Evolutionary conservation across 2,797 vertebrate genomes (phyloP).

Genomic region (Anolis apletophallus): DNA sequence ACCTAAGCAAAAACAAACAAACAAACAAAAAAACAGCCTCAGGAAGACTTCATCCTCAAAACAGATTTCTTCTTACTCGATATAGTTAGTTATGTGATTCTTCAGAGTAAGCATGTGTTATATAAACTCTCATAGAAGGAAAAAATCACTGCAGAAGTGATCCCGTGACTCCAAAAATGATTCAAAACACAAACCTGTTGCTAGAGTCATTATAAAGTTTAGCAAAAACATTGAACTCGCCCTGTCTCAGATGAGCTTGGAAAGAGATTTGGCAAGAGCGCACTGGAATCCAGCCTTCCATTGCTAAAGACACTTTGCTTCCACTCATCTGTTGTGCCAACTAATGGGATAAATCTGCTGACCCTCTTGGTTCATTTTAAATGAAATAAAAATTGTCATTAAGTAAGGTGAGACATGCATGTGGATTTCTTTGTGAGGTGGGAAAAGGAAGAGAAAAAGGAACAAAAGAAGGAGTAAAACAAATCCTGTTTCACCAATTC

Average conservation of each 20-base stretch:
- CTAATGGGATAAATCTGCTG: background rate
- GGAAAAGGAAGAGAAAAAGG: too few relatives aligned
- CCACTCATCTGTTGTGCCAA: background rate
- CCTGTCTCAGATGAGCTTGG: slow-evolving; percentile 16
- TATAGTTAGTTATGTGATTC: background rate
- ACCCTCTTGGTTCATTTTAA: background rate
- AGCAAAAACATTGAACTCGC: slow-evolving; percentile 14
- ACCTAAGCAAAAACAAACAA: slow-evolving; percentile 12
- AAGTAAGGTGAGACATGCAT: background rate
- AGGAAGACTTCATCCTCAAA: slow-evolving; percentile 29
- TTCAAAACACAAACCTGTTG: slow-evolving; percentile 27
- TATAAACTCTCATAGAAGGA: slow-evolving; percentile 25
- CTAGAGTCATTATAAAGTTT: background rate
- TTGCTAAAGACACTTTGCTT: slow-evolving; percentile 23
- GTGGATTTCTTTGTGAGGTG: too few relatives aligned
- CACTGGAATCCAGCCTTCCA: background rate
- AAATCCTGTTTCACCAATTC: too few relatives aligned
- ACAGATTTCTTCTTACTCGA: slow-evolving; percentile 12
- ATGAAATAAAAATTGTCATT: background rate
- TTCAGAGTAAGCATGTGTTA: background rate
- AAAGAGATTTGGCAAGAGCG: background rate
- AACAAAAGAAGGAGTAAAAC: too few relatives aligned
- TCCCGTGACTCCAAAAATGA: slow-evolving; percentile 22
- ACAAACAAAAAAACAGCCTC: background rate
- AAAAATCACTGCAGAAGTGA: slow-evolving; percentile 37